Base-by-base conservation (phyloP, 1,140 invertebrate species). In the Scylla paramamosain region DNA sequence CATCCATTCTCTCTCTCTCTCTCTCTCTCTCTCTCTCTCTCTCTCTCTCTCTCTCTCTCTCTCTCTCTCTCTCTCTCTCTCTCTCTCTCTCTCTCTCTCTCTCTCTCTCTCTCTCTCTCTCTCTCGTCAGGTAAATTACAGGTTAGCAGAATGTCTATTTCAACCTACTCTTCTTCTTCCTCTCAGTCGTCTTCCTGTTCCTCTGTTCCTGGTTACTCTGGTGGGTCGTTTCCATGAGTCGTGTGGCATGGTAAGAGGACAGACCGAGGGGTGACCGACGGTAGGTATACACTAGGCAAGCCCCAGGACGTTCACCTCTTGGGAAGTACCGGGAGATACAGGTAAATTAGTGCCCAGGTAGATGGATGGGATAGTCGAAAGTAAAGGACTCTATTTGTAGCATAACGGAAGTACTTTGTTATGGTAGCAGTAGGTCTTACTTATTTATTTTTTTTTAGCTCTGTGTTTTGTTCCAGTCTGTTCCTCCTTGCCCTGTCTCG, bases 51-150 rank as follows among this genome's bases (percentile, higher is more conserved):
- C 52, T 59, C 52, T 59, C 52, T 59, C 52, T 59, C 52, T 59
- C 52, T 59, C 52, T 59, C 52, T 39, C 67, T n/a, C n/a, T n/a
- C 67, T 20, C 6, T n/a, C 67, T 77, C 67, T 77, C 67, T 77
- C 67, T 77, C 67, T 77, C 67, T 77, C 67, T 77, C 67, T 77
- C 67, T 77, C 67, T 77, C 67, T 77, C 67, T 77, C 67, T 77
- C 67, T 77, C 67, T 77, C 67, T 77, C 67, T 77, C 67, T 77
- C 67, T 77, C 67, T 77, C 67, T 77, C 67, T 77, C 67, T 77
- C 67, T 77, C 67, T 77, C 67, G 12, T 77, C 20, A 77, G 67
- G 67, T 77, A 77, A 77, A 77, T 77, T 77, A 77, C 67, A 77
- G 67, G 67, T 77, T n/a, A 20, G 67, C 20, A n/a, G 67, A 77